Evolutionary conservation across 53 echinoderm and acorn worm species (phyloP).

Genomic region (Zoroaster sp.): DNA sequence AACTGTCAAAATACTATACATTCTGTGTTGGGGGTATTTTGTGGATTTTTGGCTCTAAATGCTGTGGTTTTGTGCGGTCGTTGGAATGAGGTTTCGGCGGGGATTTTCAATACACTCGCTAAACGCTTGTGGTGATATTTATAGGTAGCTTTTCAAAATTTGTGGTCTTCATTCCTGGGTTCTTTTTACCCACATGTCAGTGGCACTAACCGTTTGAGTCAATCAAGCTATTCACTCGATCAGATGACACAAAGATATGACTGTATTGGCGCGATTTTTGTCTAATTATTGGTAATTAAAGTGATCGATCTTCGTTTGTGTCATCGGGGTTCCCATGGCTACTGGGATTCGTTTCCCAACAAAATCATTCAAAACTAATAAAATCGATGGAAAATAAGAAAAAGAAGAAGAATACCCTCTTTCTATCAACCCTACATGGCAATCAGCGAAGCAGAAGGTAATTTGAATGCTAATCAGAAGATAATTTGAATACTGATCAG

Average conservation of each 20-base stretch:
- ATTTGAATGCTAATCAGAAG: too few relatives aligned
- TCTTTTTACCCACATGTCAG: not conserved
- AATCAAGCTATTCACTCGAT: not conserved
- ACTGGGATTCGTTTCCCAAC: not conserved
- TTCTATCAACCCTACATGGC: too few relatives aligned
- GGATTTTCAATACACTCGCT: not conserved
- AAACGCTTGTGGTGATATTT: not conserved
- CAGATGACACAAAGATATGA: constrained; percentile 2
- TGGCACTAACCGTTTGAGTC: constrained; percentile 1
- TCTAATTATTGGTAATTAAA: constrained; percentile 14
- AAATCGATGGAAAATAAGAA: too few relatives aligned
- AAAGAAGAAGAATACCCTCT: too few relatives aligned
- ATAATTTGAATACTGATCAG: too few relatives aligned
- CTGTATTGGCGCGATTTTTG: not conserved
- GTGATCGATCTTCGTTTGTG: constrained; percentile 37
- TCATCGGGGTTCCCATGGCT: not conserved
- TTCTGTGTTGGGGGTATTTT: not conserved
- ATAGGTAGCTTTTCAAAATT: not conserved
- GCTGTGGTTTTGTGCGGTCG: not conserved
- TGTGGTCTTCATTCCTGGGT: not conserved
- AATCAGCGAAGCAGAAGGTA: too few relatives aligned
- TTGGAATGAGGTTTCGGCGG: not conserved
- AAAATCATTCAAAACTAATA: too few relatives aligned
- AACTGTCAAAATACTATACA: constrained; percentile 39
- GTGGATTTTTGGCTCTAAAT: not conserved